A percentile compares a stretch with the other conserved stretches of the same genome.
These are phyloP conservation scores for Enchytraeus crypticus DNA, from an alignment of 2,888 invertebrate genomes.

Conservation along the genomic window DNA sequence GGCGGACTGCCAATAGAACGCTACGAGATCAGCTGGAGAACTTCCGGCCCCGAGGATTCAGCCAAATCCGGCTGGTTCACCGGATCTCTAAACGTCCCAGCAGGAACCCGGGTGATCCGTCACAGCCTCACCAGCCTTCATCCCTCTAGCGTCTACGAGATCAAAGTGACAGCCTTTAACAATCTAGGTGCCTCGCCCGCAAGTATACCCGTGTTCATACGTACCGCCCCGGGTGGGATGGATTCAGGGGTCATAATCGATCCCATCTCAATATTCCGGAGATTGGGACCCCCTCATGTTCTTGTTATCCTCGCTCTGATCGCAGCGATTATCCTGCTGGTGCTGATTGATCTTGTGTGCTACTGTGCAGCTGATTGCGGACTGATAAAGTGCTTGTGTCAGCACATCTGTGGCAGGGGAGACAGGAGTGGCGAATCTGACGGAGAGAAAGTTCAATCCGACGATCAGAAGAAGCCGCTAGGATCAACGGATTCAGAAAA, in stretches of 20 bases:
- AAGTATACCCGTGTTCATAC: background rate
- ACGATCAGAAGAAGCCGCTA: background rate
- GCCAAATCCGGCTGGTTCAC: background rate
- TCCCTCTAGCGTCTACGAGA: background rate
- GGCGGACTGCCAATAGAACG: background rate
- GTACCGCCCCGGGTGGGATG: background rate
- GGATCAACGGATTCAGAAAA: background rate
- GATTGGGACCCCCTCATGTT: background rate
- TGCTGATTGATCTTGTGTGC: background rate
- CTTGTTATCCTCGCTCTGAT: background rate
- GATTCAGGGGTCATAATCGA: background rate
- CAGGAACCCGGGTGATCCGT: background rate
- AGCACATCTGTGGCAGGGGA: background rate
- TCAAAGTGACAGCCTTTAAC: background rate
- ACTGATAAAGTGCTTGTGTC: background rate
- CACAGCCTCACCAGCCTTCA: background rate
- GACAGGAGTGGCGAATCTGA: background rate
- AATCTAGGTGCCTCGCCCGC: background rate
- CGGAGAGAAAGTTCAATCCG: background rate
- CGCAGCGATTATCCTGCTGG: background rate
- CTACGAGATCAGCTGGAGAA: background rate
- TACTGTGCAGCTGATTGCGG: background rate
- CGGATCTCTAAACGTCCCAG: background rate
- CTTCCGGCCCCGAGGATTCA: background rate
- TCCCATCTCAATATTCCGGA: background rate